These are phyloP conservation scores for Chloroceryle inda DNA, from an alignment of 2,797 vertebrate species.

Conservation along the genomic window DNA sequence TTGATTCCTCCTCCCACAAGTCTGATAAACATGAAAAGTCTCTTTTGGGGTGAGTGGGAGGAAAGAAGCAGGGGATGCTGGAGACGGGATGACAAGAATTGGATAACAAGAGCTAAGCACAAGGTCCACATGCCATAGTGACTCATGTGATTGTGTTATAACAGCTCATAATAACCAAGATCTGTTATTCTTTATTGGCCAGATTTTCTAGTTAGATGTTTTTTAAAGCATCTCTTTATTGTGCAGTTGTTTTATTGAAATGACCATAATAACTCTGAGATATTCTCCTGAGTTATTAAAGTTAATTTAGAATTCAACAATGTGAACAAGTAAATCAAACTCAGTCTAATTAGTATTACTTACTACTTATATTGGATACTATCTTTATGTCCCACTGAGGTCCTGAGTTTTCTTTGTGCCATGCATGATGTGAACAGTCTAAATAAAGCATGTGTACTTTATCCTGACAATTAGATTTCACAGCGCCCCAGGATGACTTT, in stretches of 20 bases:
- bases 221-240: constrained; percentile 24
- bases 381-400: constrained; percentile 36
- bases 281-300: constrained; percentile 55
- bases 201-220: constrained; percentile 22
- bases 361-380: constrained; percentile 11
- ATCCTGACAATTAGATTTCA: constrained; percentile 21
- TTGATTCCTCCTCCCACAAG: neutral
- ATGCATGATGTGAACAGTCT: constrained; percentile 30
- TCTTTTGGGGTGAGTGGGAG: neutral
- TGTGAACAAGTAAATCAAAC: constrained; percentile 50
- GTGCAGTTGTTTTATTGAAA: constrained; percentile 41
- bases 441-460: constrained; percentile 52
- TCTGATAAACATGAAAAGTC: neutral
- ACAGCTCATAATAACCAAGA: constrained; percentile 9
- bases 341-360: constrained; percentile 56
- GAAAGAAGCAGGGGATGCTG: neutral
- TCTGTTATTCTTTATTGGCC: constrained; percentile 19
- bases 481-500: neutral
- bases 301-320: constrained; percentile 59
- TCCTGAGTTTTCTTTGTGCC: constrained; percentile 1
- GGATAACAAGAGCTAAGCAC: neutral
- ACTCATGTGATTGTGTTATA: neutral
- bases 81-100: neutral
- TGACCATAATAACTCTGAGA: constrained; percentile 14
- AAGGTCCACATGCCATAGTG: neutral